Percentiles rank a stretch among this genome's conserved stretches.
These are phyloP conservation scores for Cavia porcellus DNA, from an alignment of 2,113 vertebrate genomes.

Conservation along the genomic window DNA sequence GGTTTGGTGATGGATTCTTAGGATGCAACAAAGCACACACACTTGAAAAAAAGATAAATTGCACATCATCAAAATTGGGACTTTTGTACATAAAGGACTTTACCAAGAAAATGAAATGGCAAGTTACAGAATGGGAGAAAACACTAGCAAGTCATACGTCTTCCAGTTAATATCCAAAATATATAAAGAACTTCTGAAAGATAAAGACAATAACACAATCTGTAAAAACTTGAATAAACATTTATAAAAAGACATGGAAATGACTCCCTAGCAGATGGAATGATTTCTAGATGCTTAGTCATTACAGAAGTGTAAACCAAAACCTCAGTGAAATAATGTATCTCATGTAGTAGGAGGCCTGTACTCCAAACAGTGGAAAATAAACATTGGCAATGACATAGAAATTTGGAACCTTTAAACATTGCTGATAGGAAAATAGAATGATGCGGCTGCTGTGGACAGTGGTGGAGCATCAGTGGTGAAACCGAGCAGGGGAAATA, in stretches of 20 bases:
- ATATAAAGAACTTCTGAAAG: not conserved
- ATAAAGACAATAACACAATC: not conserved
- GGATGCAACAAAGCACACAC: not conserved
- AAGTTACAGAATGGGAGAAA: not conserved
- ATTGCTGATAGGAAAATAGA: not conserved
- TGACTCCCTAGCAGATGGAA: not conserved
- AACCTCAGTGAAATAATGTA: not conserved
- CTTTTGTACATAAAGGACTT: not conserved
- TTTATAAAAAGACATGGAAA: not conserved
- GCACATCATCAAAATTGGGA: not conserved
- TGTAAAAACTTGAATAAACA: not conserved
- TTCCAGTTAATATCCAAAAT: not conserved
- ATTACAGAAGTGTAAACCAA: not conserved
- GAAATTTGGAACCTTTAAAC: not conserved
- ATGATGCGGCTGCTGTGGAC: not conserved
- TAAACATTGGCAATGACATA: not conserved
- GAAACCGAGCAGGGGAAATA: not conserved
- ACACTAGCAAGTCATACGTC: not conserved
- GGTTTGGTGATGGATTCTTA: not conserved
- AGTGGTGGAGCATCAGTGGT: not conserved
- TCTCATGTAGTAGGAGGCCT: not conserved
- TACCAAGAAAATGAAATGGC: not conserved
- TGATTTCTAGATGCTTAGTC: not conserved
- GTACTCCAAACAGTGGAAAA: not conserved
- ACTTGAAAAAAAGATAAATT: not conserved